Percentiles rank a stretch among this genome's conserved stretches.
These are phyloP conservation scores for Synanthedon tipuliformis DNA, from an alignment of 2,888 invertebrate genomes.

Conservation along the genomic window DNA sequence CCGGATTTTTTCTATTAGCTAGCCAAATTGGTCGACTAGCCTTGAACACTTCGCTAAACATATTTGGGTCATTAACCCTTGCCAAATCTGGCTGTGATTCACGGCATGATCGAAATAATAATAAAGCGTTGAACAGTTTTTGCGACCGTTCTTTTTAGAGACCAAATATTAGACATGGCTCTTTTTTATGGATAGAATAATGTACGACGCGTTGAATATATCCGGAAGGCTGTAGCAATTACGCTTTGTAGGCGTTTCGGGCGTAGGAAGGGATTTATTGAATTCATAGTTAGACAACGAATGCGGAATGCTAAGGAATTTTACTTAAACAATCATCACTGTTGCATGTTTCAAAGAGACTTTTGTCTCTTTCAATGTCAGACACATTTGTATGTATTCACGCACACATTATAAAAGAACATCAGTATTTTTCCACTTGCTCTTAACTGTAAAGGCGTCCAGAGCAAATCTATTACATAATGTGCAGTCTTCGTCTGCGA, in stretches of 20 bases:
- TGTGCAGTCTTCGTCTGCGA: slow-evolving; percentile 4
- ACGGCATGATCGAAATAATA: slow-evolving; percentile 63
- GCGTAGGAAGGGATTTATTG: slow-evolving; percentile 24
- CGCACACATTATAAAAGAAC: slow-evolving; percentile 4
- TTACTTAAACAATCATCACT: slow-evolving; percentile 18
- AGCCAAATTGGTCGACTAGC: slow-evolving; percentile 56
- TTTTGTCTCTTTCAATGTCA: slow-evolving; percentile 19
- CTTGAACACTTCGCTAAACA: slow-evolving; percentile 64
- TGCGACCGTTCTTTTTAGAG: slow-evolving; percentile 50
- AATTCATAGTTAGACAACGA: slow-evolving; percentile 19
- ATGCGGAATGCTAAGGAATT: slow-evolving; percentile 14
- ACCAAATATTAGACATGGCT: slow-evolving; percentile 33
- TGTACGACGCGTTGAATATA: slow-evolving; percentile 27
- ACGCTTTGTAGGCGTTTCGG: slow-evolving; percentile 32
- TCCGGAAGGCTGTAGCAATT: slow-evolving; percentile 46
- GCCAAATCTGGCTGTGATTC: slow-evolving; percentile 68
- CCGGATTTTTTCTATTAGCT: slow-evolving; percentile 47
- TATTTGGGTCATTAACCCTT: slow-evolving; percentile 68
- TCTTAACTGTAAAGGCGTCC: slow-evolving; percentile 10
- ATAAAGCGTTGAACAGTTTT: slow-evolving; percentile 64
- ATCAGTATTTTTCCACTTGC: slow-evolving; percentile 8
- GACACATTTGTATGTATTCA: slow-evolving; percentile 4
- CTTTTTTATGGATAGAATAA: slow-evolving; percentile 30
- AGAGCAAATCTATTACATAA: slow-evolving; percentile 2
- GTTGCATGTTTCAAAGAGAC: slow-evolving; percentile 19